Evolutionary conservation across 2,888 invertebrate species (phyloP).

Genomic region (Spodoptera picta): DNA sequence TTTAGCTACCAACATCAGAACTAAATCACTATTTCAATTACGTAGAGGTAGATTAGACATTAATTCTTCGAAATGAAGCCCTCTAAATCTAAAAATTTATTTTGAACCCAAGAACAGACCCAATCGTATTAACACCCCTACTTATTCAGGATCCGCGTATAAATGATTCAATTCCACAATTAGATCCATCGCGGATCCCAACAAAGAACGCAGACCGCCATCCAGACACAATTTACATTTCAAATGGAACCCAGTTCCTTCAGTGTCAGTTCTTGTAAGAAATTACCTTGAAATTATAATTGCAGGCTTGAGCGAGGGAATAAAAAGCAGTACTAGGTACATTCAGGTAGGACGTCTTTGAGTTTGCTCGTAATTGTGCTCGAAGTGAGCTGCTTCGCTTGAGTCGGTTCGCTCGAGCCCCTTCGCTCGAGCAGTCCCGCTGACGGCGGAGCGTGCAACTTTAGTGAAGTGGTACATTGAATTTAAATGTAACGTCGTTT

Average conservation of each 20-base stretch:
- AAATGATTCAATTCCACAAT: constrained; percentile 7
- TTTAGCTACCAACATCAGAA: no score
- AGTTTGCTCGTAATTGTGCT: constrained; percentile 51
- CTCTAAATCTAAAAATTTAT: no score
- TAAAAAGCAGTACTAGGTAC: constrained; percentile 36
- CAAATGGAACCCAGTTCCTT: constrained; percentile 24
- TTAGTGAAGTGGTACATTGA: constrained; percentile 23
- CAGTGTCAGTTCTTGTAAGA: constrained; percentile 25
- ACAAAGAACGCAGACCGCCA: constrained; percentile 5
- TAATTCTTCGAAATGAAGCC: no score
- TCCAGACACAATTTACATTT: constrained; percentile 30
- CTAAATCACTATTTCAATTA: no score
- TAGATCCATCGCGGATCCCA: not conserved
- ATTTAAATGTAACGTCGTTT: constrained; percentile 26
- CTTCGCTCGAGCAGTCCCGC: constrained; percentile 17
- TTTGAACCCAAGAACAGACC: no score
- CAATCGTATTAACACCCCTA: no score
- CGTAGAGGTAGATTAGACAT: no score
- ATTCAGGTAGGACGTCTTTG: constrained; percentile 43
- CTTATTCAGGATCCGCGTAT: not conserved
- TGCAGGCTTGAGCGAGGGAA: constrained; percentile 33
- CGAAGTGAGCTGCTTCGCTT: constrained; percentile 7
- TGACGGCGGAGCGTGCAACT: constrained; percentile 26
- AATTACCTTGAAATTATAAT: constrained; percentile 55
- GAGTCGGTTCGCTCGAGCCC: no score